Percentiles rank a stretch among this genome's conserved stretches.
Evolutionary conservation across 2,797 vertebrate species (phyloP).

Genomic region (Acanthopagrus latus): DNA sequence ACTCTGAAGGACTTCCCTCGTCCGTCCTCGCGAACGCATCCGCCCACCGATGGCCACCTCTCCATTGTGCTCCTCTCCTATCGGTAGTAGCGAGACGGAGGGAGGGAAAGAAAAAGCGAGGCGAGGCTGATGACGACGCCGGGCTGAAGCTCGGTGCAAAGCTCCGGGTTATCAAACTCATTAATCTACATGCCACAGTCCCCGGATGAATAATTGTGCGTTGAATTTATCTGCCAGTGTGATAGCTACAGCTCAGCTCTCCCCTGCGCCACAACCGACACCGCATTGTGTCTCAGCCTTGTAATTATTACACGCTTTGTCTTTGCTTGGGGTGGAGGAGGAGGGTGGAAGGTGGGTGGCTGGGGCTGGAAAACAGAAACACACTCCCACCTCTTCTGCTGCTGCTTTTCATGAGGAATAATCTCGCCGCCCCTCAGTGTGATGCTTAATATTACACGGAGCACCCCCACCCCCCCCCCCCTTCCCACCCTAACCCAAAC

Average conservation of each 20-base stretch:
- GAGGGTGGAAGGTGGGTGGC: slow-evolving; percentile 51
- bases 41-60: slow-evolving; percentile 50
- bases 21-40: slow-evolving; percentile 40
- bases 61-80: slow-evolving; percentile 71
- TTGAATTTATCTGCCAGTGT: slow-evolving; percentile 98
- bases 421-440: slow-evolving; percentile 12
- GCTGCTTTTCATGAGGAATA: slow-evolving; percentile 82
- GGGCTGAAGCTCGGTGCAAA: slow-evolving; percentile 91
- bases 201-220: slow-evolving; percentile 99
- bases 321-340: slow-evolving; percentile 80
- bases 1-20: slow-evolving; percentile 20
- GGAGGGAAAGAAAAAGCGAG: slow-evolving; percentile 75
- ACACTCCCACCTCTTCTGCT: slow-evolving; percentile 76
- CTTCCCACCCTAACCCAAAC: background rate
- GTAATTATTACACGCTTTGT: slow-evolving; percentile 95
- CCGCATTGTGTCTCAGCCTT: slow-evolving; percentile 87
- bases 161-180: slow-evolving; percentile 99
- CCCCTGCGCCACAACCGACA: slow-evolving; percentile 83
- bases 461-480: background rate
- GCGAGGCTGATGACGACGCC: slow-evolving; percentile 78
- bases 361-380: slow-evolving; percentile 80
- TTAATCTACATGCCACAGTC: slow-evolving; percentile 99
- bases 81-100: slow-evolving; percentile 60
- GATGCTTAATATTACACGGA: slow-evolving; percentile 31
- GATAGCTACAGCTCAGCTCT: slow-evolving; percentile 94